Evolutionary conservation across 2,113 vertebrate species (phyloP), one percentile per base, ranked within the genome.

Genomic region (Scolopax mira): DNA sequence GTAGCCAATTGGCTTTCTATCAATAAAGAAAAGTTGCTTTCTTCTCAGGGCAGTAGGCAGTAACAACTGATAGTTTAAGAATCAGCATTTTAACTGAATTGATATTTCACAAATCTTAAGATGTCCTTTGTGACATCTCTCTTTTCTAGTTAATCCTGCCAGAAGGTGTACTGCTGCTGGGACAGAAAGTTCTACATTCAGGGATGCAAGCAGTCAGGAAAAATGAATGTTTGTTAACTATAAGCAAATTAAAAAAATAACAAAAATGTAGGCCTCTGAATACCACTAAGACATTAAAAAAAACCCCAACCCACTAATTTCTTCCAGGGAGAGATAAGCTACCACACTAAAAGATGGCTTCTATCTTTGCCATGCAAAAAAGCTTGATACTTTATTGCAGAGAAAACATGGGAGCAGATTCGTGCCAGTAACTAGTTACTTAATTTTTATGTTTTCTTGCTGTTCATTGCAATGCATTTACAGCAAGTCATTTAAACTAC

Each of bases 401-500:
- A 55, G 19, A 82, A 33, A 55, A 5, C 39, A 66, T 4, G 11
- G 51, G 11, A 60, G 4, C 33, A 88, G 42, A 62, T 78, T 35
- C 8, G 25, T 52, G 42, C 27, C 4, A 1, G 25, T 64, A 48
- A 88, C 33, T 25, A 69, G 48, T 48, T 74, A 44, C 30, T 85
- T 85, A 60, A 35, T 87, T 81, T 82, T 91, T 78, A 24, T 75
- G 18, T 65, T 93, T 89, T 62, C 67, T 64, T 72, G 37, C 64
- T 84, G 41, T 88, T 96, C 75, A 64, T 86, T 90, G 57, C 64
- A 64, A 54, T 84, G 28, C 87, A 91, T 81, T 96, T 97, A 72
- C 62, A 97, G 46, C 82, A 81, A 60, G 21, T 92, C 62, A 51
- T 46, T 96, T 94, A 91, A 92, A 79, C 70, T 81, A 39, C 28